Evolutionary conservation across 2,113 vertebrate genomes (phyloP).

Genomic region (Elaphurus davidianus): DNA sequence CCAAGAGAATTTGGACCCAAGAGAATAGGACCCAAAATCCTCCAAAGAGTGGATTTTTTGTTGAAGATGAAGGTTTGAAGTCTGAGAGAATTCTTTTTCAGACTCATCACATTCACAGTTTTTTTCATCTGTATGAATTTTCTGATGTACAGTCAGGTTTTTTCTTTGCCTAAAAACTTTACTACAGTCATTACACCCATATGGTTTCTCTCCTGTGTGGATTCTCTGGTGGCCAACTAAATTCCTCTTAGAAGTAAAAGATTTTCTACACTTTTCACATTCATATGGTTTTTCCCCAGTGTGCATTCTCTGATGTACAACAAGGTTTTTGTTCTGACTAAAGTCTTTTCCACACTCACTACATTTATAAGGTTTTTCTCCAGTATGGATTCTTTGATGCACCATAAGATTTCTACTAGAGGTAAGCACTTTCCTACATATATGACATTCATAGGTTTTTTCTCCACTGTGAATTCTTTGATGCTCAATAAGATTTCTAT

Average conservation of each 20-base stretch:
- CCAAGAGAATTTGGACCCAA: constrained; percentile 57
- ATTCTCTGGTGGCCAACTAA: constrained; percentile 66
- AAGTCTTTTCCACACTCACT: constrained; percentile 70
- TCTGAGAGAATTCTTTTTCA: constrained; percentile 33
- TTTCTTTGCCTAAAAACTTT: constrained; percentile 68
- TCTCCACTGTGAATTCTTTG: constrained; percentile 71
- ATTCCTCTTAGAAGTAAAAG: constrained; percentile 71
- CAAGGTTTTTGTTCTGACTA: constrained; percentile 71
- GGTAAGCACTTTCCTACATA: constrained; percentile 69
- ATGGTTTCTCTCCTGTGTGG: constrained; percentile 63
- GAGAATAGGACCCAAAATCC: background rate
- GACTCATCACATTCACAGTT: constrained; percentile 14
- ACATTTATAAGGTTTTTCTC: constrained; percentile 65
- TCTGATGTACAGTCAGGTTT: constrained; percentile 63
- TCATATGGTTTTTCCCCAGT: constrained; percentile 67
- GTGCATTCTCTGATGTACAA: constrained; percentile 66
- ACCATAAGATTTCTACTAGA: constrained; percentile 66
- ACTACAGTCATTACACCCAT: constrained; percentile 61
- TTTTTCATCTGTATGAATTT: constrained; percentile 63
- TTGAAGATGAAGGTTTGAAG: constrained; percentile 36
- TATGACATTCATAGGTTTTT: constrained; percentile 65
- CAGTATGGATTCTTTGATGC: constrained; percentile 68
- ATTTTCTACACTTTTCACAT: constrained; percentile 64
- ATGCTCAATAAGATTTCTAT: constrained; percentile 70
- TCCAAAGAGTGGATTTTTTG: background rate